Conservation (phyloP, 1,140 invertebrate species). For the Heliconius himera region DNA sequence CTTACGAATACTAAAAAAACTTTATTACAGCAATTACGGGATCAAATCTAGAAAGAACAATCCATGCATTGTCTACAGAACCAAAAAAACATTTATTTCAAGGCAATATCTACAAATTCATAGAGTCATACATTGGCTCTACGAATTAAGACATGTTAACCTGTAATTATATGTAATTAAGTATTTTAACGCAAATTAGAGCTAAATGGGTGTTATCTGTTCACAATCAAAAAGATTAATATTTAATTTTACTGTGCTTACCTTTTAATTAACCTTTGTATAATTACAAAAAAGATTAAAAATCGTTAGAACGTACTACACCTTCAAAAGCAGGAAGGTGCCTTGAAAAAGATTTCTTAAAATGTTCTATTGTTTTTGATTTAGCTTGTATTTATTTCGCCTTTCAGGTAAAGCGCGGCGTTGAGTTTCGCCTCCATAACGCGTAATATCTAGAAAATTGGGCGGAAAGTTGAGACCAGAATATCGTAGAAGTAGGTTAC, state of each 20-base stretch:
- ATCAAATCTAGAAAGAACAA: no score
- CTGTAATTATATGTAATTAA: conserved; percentile 12
- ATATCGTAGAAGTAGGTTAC: no score
- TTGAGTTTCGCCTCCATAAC: no score
- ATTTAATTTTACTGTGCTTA: not conserved
- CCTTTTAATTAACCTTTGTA: not conserved
- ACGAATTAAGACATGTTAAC: not conserved
- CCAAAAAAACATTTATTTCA: not conserved
- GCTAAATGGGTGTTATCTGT: conserved; percentile 4
- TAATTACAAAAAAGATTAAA: conserved; percentile 6
- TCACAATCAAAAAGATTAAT: not conserved
- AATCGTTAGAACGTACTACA: not conserved
- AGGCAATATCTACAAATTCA: not conserved
- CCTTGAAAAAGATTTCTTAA: not conserved
- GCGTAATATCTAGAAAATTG: no score
- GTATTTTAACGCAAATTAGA: conserved; percentile 14
- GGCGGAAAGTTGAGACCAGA: no score
- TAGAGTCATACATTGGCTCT: not conserved
- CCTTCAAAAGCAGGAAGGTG: not conserved
- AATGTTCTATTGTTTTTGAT: no score
- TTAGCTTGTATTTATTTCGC: not conserved
- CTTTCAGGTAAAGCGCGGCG: no score
- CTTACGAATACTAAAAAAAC: no score
- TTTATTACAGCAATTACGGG: no score
- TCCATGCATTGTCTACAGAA: not conserved